Conservation (phyloP, 2,113 vertebrate genomes). For the Gymnorhina tibicen region DNA sequence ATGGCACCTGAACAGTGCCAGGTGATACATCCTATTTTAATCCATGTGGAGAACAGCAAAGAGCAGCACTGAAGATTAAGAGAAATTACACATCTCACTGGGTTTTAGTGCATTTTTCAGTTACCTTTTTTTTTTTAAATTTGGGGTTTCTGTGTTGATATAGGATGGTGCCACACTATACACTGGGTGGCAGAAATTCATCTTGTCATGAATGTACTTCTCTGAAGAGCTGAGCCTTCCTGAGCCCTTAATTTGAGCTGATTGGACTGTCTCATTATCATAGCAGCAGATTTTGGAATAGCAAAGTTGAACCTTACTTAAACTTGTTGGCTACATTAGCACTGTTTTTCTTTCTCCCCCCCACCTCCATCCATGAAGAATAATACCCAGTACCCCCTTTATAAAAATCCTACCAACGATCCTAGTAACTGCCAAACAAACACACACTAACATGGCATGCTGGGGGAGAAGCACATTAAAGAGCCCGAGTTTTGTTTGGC, state of each 20-base stretch:
- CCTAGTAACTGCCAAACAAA: constrained; percentile 42
- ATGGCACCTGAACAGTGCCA: not conserved
- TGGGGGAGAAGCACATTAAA: not conserved
- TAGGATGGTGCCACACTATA: not conserved
- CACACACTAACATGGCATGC: not conserved
- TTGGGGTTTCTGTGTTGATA: not conserved
- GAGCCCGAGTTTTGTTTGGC: not conserved
- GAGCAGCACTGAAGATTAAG: not conserved
- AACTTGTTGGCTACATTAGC: not conserved
- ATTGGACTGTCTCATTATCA: constrained; percentile 35
- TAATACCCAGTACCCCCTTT: not conserved
- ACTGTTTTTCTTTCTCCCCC: not conserved
- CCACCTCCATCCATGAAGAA: constrained; percentile 15
- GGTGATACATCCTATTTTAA: not conserved
- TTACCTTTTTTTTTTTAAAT: not conserved
- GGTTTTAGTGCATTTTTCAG: not conserved
- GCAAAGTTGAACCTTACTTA: constrained; percentile 22
- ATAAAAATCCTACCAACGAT: not conserved
- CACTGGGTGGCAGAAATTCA: not conserved
- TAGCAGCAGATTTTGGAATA: constrained; percentile 24
- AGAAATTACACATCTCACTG: not conserved
- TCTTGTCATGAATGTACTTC: not conserved
- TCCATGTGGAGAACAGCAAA: not conserved
- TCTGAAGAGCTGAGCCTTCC: constrained; percentile 27
- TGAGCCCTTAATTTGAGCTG: constrained; percentile 40